Conservation (phyloP, 2,797 vertebrate species). For the Esox masquinongy region DNA sequence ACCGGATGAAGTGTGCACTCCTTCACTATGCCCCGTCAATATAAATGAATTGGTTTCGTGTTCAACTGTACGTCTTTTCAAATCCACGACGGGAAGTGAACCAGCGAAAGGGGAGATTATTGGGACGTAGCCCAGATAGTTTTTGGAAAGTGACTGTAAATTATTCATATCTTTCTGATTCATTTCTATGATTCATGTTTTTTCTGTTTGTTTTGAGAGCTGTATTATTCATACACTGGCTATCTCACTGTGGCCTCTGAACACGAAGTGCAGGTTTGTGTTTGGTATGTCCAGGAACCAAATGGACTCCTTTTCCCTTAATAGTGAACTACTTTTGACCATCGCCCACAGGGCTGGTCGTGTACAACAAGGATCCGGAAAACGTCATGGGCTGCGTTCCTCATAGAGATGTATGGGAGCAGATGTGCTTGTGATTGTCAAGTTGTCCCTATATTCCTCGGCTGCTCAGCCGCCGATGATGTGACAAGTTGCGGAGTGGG, state of each 20-base stretch:
- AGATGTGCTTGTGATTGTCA: slow-evolving; percentile 40
- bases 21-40: no score
- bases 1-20: no score
- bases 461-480: slow-evolving; percentile 58
- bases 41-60: no score
- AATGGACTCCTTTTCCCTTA: background rate
- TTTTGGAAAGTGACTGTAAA: background rate
- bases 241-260: no score
- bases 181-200: background rate
- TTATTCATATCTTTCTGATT: background rate
- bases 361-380: no score
- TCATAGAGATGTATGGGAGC: slow-evolving; percentile 15
- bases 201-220: background rate
- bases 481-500: slow-evolving; percentile 9
- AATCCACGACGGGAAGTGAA: no score
- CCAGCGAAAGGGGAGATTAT: no score
- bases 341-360: no score
- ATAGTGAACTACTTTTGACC: no score
- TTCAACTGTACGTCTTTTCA: no score
- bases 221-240: background rate
- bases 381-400: background rate
- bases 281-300: background rate
- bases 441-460: slow-evolving; percentile 39
- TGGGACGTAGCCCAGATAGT: background rate
- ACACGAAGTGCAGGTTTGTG: no score